phyloP scores from a whole-genome alignment of 2,888 invertebrate genomes.

The Thymelicus sylvestris region DNA sequence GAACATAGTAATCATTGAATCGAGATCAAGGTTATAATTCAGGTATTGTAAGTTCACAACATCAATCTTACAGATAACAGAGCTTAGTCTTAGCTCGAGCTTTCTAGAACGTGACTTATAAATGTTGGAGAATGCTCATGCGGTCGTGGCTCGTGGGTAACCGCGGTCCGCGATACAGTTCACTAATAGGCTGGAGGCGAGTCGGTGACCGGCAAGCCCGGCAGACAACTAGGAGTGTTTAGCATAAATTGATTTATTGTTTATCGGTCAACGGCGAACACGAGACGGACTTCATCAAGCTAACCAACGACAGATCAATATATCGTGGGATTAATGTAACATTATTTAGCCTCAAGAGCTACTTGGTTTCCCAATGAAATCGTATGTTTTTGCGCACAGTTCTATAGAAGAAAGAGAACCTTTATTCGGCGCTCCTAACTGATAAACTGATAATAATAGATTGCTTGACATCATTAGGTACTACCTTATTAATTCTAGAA shows the following conservation, averaged over 20 bases:
- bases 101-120: slow-evolving; percentile 68
- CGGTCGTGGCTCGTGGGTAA: slow-evolving; percentile 41
- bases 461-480: too few species aligned
- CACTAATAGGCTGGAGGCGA: slow-evolving; percentile 55
- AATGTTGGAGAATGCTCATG: slow-evolving; percentile 57
- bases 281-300: slow-evolving; percentile 42
- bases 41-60: slow-evolving; percentile 41
- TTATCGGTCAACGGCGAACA: slow-evolving; percentile 43
- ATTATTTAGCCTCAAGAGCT: not conserved
- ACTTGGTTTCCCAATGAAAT: slow-evolving; percentile 19
- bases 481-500: too few species aligned
- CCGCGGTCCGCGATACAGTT: slow-evolving; percentile 54
- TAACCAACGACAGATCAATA: slow-evolving; percentile 39
- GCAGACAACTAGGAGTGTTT: slow-evolving; percentile 43
- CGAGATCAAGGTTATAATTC: slow-evolving; percentile 21
- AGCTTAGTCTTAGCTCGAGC: slow-evolving; percentile 58
- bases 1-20: slow-evolving; percentile 6
- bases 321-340: slow-evolving; percentile 41
- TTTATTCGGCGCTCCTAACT: too few species aligned
- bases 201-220: slow-evolving; percentile 39
- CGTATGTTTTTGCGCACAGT: too few species aligned
- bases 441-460: not conserved
- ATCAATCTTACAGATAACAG: slow-evolving; percentile 53
- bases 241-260: slow-evolving; percentile 49
- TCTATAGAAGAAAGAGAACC: not conserved